Evolutionary conservation across 1,140 invertebrate species (phyloP), one percentile per base, ranked within the genome.

Genomic region (Lepidotrigona ventralis): DNA sequence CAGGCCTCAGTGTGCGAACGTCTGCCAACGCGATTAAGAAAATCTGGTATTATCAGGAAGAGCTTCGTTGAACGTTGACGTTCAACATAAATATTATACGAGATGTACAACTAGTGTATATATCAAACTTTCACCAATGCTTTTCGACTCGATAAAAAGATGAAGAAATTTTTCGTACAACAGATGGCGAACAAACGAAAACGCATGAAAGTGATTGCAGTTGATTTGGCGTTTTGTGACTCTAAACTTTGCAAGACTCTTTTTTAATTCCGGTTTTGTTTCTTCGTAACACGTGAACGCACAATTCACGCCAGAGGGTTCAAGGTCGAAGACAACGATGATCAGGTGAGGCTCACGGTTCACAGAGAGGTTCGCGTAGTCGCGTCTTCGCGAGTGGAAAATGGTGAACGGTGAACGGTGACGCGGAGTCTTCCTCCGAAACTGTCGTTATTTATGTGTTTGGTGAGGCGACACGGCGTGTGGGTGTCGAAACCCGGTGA

Each of bases 401-500:
- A 29, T 26, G 63, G 63, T 19, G 63, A 66, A 39, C 58, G 68
- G n/a, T 33, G 82, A 81, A 88, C 83, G 81, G 85, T 88, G 85
- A 88, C 72, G 56, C 60, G 53, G 58, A 64, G 51, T 71, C 77
- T n/a, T n/a, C n/a, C n/a, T 77, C 84, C 87, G 83, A 81, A 81
- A 85, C 84, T 83, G 71, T 86, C 71, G 73, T 90, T 92, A 93
- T 93, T 93, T 93, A 93, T 92, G 89, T 90, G 85, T 93, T 93
- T 92, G 90, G 90, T 93, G 92, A 93, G 88, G 88, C 91, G 90
- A 92, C 91, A 90, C 90, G 92, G 92, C 92, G 92, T 93, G 92
- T 93, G 92, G 92, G 92, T 93, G 92, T 93, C 90, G 92, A 93
- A 93, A 85, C 92, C 92, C 92, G 91, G 92, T 92, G 92, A 92